Conservation (phyloP, 2,113 vertebrate genomes). For the Cyanistes caeruleus region DNA sequence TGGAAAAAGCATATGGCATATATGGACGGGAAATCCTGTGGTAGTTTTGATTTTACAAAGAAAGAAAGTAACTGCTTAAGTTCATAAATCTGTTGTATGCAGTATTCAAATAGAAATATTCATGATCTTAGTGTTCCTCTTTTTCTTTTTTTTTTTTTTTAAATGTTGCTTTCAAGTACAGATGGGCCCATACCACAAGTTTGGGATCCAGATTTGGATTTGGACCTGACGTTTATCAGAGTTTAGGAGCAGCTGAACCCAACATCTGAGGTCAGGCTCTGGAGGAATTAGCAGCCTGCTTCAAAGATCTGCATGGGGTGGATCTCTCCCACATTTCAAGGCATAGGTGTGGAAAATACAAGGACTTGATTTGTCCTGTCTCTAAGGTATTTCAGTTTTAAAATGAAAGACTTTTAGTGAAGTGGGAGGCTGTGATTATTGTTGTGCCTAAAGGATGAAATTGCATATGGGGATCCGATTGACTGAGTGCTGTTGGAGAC, state of each 20-base stretch:
- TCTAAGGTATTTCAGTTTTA: not conserved
- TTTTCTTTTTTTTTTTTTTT: not conserved
- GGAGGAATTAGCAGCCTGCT: not conserved
- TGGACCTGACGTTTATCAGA: not conserved
- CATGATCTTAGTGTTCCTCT: constrained; percentile 11
- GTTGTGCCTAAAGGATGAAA: not conserved
- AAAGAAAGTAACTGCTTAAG: not conserved
- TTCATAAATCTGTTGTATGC: constrained; percentile 53
- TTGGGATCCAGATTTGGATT: constrained; percentile 51
- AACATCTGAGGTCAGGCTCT: not conserved
- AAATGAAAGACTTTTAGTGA: not conserved
- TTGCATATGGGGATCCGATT: not conserved
- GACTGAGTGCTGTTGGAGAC: not conserved
- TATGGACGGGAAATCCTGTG: constrained; percentile 49
- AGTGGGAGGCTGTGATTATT: not conserved
- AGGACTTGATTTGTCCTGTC: not conserved
- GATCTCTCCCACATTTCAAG: not conserved
- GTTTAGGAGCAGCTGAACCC: not conserved
- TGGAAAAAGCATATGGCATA: constrained; percentile 32
- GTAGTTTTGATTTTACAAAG: constrained; percentile 39
- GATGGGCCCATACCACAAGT: not conserved
- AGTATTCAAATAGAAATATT: constrained; percentile 16
- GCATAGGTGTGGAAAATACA: not conserved
- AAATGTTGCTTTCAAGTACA: constrained; percentile 13
- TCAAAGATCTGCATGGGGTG: not conserved